Percentiles rank a stretch among this genome's conserved stretches.
These are phyloP conservation scores for Pogonocichla stellata DNA, from an alignment of 2,113 vertebrate species.

Conservation along the genomic window DNA sequence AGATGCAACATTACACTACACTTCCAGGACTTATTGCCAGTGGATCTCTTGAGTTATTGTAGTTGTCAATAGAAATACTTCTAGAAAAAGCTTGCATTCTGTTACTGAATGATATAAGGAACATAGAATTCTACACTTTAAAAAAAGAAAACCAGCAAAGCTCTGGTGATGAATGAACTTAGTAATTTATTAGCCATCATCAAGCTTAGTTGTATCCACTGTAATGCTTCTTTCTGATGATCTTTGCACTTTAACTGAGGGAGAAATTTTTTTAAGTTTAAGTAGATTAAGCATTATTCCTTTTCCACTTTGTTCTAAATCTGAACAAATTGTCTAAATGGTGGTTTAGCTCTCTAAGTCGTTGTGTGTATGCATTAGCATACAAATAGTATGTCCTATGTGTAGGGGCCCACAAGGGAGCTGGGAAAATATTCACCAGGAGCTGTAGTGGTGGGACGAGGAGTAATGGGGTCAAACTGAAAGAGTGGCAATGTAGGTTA, in stretches of 20 bases:
- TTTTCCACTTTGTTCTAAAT: background rate
- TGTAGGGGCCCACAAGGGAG: background rate
- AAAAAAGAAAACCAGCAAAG: background rate
- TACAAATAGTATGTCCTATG: background rate
- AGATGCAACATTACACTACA: background rate
- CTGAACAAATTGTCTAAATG: background rate
- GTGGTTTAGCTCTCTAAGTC: background rate
- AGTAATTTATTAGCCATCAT: background rate
- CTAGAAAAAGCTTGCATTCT: background rate
- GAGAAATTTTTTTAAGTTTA: background rate
- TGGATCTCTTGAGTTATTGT: background rate
- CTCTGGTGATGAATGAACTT: background rate
- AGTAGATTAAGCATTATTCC: background rate
- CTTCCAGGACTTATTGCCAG: background rate
- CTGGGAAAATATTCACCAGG: background rate
- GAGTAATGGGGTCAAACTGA: background rate
- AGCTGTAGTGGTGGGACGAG: background rate
- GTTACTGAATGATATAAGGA: background rate
- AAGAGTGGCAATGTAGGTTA: background rate
- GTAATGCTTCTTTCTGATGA: background rate
- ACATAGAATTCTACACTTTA: background rate
- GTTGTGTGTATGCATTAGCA: background rate
- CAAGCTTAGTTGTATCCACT: background rate
- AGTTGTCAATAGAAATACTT: background rate
- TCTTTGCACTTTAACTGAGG: background rate